Evolutionary conservation across 1,140 invertebrate genomes (phyloP).

Genomic region (Diabrotica virgifera): DNA sequence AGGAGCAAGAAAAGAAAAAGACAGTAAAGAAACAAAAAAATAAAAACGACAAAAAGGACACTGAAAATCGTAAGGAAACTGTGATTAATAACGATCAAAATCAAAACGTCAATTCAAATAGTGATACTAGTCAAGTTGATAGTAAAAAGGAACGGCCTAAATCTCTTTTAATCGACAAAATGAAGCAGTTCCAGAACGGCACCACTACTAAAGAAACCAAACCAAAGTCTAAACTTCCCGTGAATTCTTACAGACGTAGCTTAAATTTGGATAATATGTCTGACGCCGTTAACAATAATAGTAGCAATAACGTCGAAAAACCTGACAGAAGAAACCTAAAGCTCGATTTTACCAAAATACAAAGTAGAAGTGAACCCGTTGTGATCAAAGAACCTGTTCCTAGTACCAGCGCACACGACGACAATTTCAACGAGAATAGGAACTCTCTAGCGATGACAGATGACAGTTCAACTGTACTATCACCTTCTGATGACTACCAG

Average conservation of each 20-base stretch:
- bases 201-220: conserved; percentile 29
- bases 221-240: conserved; percentile 42
- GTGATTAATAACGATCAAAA: conserved; percentile 28
- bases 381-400: conserved; percentile 52
- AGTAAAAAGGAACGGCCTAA: conserved; percentile 34
- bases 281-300: conserved; percentile 25
- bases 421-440: conserved; percentile 48
- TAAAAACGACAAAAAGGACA: conserved; percentile 21
- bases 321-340: conserved; percentile 57
- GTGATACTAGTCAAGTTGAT: conserved; percentile 21
- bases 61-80: conserved; percentile 22
- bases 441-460: conserved; percentile 45
- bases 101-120: conserved; percentile 13
- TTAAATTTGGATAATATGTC: conserved; percentile 39
- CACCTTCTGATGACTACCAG: conserved; percentile 59
- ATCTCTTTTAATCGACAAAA: conserved; percentile 34
- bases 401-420: conserved; percentile 45
- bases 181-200: conserved; percentile 35
- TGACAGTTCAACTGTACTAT: conserved; percentile 52
- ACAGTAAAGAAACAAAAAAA: conserved; percentile 34
- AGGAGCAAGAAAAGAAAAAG: conserved; percentile 51
- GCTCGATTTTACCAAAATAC: conserved; percentile 65
- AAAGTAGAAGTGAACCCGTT: conserved; percentile 52
- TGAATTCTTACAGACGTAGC: conserved; percentile 41
- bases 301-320: conserved; percentile 19